Evolutionary conservation across 2,888 invertebrate genomes (phyloP).

Genomic region (Aphidius colemani): DNA sequence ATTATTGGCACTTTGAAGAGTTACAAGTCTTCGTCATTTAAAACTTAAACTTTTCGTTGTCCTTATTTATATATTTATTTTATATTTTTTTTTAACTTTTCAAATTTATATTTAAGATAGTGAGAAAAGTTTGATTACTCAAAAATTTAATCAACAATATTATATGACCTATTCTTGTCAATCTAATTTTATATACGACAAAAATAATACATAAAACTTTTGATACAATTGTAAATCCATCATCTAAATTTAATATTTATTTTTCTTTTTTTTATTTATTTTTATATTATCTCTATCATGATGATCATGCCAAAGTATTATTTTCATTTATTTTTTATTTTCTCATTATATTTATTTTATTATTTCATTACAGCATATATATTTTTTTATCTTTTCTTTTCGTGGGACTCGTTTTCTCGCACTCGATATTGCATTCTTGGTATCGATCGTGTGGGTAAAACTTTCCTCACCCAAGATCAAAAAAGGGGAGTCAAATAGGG

Average conservation of each 20-base stretch:
- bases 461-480: too few species aligned
- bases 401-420: slow-evolving; percentile 20
- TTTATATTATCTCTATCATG: too few species aligned
- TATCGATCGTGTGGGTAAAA: slow-evolving; percentile 28
- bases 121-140: slow-evolving; percentile 31
- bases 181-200: background rate
- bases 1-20: background rate
- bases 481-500: too few species aligned
- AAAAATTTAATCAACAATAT: slow-evolving; percentile 22
- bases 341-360: background rate
- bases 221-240: slow-evolving; percentile 25
- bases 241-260: background rate
- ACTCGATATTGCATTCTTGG: slow-evolving; percentile 15
- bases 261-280: too few species aligned
- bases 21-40: slow-evolving; percentile 1
- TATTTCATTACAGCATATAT: too few species aligned
- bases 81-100: slow-evolving; percentile 2
- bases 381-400: slow-evolving; percentile 7
- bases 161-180: background rate
- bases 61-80: slow-evolving; percentile 7
- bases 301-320: too few species aligned
- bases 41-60: background rate
- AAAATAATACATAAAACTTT: slow-evolving; percentile 4
- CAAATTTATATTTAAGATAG: slow-evolving; percentile 22
- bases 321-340: too few species aligned